Evolutionary conservation across 2,113 vertebrate species (phyloP).

Genomic region (Limnothrissa miodon): DNA sequence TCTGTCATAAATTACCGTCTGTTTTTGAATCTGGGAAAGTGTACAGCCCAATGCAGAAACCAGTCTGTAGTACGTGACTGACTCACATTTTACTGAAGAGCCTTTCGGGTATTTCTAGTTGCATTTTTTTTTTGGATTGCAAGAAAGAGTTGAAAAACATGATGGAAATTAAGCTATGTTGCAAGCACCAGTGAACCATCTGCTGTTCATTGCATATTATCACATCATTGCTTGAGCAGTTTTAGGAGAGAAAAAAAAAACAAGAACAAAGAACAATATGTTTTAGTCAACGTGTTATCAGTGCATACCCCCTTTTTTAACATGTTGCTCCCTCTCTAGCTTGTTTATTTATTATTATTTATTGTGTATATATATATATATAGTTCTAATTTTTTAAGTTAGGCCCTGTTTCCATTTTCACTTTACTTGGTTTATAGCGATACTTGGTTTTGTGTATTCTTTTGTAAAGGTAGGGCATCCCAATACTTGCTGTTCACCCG

Average conservation of each 20-base stretch:
- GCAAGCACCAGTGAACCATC: conserved; percentile 1
- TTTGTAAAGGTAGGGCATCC: too few species aligned
- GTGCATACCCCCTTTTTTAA: conserved; percentile 18
- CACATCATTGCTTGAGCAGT: background rate
- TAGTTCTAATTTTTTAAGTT: too few species aligned
- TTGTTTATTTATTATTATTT: too few species aligned
- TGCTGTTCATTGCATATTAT: background rate
- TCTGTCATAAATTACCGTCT: background rate
- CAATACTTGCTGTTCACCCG: too few species aligned
- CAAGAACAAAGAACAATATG: background rate
- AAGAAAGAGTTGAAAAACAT: background rate
- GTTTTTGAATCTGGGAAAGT: background rate
- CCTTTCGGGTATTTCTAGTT: background rate
- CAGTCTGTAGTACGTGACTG: background rate
- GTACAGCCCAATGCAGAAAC: background rate
- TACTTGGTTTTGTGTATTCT: too few species aligned
- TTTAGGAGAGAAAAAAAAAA: background rate
- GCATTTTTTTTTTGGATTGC: background rate
- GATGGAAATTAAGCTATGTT: background rate
- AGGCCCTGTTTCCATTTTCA: too few species aligned
- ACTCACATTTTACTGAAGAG: background rate
- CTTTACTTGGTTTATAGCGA: too few species aligned
- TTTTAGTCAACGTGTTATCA: conserved; percentile 31
- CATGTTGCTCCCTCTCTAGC: background rate
- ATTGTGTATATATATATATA: too few species aligned